Evolutionary conservation across 2,797 vertebrate species (phyloP).

Genomic region (Myoxocephalus aenaeus): DNA sequence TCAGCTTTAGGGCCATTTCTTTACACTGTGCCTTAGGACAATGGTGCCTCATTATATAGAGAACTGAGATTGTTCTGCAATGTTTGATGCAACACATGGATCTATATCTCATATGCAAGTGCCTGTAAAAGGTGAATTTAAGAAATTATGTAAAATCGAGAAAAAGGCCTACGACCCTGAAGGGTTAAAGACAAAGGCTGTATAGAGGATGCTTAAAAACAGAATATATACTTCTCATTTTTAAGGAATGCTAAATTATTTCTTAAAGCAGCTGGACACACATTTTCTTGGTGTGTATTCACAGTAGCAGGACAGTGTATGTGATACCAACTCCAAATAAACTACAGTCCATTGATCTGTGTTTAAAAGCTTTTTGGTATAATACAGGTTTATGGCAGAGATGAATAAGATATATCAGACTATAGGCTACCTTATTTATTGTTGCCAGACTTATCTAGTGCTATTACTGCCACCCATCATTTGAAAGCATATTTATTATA

Average conservation of each 20-base stretch:
- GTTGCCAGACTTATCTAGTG: background rate
- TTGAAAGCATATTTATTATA: conserved; percentile 15
- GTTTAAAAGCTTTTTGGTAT: background rate
- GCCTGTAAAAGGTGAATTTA: too few species aligned
- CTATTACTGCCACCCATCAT: background rate
- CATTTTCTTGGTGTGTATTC: background rate
- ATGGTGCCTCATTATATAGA: too few species aligned
- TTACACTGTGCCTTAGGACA: too few species aligned
- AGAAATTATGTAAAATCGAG: too few species aligned
- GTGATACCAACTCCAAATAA: background rate
- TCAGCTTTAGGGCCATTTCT: too few species aligned
- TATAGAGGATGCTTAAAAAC: background rate
- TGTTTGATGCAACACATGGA: too few species aligned
- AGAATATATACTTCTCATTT: background rate
- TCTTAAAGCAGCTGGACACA: background rate
- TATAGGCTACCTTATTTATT: background rate
- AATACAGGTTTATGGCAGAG: background rate
- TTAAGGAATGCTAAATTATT: background rate
- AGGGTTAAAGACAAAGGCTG: too few species aligned
- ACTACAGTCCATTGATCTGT: background rate
- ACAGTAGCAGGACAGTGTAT: background rate
- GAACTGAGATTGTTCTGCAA: too few species aligned
- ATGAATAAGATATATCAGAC: background rate
- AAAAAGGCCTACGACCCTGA: too few species aligned
- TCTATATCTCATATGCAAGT: too few species aligned